Conservation (phyloP, 2,113 vertebrate species). For the Chiloscyllium plagiosum region DNA sequence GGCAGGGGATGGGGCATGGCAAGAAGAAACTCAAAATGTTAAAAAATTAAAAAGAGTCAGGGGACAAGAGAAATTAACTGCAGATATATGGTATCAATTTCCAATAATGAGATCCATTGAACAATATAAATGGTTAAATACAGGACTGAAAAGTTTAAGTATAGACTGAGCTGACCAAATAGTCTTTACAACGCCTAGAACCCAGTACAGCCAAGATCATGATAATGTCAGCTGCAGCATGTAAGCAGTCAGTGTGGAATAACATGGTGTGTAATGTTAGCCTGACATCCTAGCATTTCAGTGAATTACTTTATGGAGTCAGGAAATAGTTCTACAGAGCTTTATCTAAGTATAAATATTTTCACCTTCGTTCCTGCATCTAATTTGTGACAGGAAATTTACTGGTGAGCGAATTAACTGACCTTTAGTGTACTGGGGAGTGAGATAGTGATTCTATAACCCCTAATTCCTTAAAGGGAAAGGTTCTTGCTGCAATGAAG, state of each 20-base stretch:
- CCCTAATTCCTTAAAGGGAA: neutral
- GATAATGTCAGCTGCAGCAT: neutral
- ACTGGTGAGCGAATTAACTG: neutral
- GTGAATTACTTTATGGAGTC: neutral
- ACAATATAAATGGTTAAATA: neutral
- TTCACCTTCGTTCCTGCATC: neutral
- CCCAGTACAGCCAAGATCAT: neutral
- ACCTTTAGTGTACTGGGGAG: neutral
- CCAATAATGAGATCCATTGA: neutral
- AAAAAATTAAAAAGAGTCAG: neutral
- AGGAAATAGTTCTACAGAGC: neutral
- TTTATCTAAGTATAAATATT: neutral
- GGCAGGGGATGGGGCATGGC: neutral
- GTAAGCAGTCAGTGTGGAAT: neutral
- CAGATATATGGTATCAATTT: neutral
- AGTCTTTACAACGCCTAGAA: neutral
- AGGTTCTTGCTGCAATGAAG: neutral
- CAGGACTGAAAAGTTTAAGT: neutral
- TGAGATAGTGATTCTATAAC: neutral
- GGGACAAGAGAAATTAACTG: neutral
- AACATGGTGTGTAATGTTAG: constrained; percentile 18
- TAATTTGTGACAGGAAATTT: neutral
- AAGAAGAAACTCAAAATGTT: neutral
- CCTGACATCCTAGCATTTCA: neutral
- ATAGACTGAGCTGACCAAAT: neutral